phyloP scores from a whole-genome alignment of 2,797 vertebrate genomes.

The Chloroceryle inda region DNA sequence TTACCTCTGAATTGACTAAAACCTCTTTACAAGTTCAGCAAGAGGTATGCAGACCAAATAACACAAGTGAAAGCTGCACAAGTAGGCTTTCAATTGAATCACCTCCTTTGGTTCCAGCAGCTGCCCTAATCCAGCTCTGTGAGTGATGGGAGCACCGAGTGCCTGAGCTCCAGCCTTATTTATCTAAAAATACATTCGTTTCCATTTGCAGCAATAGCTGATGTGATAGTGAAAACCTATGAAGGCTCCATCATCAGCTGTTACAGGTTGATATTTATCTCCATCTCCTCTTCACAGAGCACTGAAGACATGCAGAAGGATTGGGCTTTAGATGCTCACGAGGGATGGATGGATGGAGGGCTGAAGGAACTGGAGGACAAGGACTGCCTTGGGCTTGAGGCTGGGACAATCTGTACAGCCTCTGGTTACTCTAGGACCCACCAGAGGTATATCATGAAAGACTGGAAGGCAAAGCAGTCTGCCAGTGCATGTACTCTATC shows the following conservation, averaged over 20 bases:
- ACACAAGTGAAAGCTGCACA: not conserved
- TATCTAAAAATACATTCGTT: not conserved
- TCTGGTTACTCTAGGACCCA: not conserved
- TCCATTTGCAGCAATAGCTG: not conserved
- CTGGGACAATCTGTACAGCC: not conserved
- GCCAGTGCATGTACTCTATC: rapidly evolving
- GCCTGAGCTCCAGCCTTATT: not conserved
- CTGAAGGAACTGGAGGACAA: not conserved
- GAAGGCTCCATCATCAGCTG: not conserved
- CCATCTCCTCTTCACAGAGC: rapidly evolving
- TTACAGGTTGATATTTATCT: not conserved
- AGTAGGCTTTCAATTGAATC: not conserved
- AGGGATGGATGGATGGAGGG: not conserved
- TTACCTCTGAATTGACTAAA: not conserved
- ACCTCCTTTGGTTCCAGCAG: not conserved
- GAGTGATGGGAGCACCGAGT: not conserved
- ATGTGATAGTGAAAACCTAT: not conserved
- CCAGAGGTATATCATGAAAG: not conserved
- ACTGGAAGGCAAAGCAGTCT: not conserved
- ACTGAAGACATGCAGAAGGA: not conserved
- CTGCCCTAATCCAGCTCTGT: not conserved
- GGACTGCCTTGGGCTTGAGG: not conserved
- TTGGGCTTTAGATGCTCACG: rapidly evolving
- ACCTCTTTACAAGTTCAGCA: not conserved
- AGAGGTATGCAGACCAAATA: not conserved